Percentiles rank a stretch among this genome's conserved stretches.
Evolutionary conservation across 2,888 invertebrate species (phyloP).

Genomic region (Dicyrtoma fusca): DNA sequence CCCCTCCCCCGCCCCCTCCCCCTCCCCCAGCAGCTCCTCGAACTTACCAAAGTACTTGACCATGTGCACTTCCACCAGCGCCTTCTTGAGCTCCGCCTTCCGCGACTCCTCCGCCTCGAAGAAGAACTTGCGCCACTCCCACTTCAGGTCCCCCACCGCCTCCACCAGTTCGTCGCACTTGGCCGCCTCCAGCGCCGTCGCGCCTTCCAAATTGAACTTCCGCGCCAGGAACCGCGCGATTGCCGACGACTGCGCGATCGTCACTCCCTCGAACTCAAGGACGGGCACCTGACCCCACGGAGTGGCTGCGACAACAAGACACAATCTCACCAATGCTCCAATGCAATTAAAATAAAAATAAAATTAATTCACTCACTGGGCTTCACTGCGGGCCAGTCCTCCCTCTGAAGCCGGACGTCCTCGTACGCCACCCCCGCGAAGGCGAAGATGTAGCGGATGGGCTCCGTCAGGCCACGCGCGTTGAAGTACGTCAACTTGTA

Average conservation of each 20-base stretch:
- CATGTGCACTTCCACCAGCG: conserved; percentile 9
- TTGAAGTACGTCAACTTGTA: conserved; percentile 41
- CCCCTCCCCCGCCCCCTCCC: conserved; percentile 18
- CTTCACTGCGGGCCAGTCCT: conserved; percentile 39
- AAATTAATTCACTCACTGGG: conserved; percentile 20
- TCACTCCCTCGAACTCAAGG: conserved; percentile 49
- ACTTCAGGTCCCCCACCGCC: conserved; percentile 35
- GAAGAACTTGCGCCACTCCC: conserved; percentile 25
- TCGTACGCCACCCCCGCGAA: conserved; percentile 43
- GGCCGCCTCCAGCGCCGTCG: conserved; percentile 47
- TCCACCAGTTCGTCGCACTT: conserved; percentile 43
- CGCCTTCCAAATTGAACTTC: conserved; percentile 48
- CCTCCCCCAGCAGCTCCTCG: conserved; percentile 27
- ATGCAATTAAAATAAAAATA: background rate
- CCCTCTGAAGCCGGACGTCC: conserved; percentile 40
- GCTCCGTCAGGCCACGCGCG: conserved; percentile 30
- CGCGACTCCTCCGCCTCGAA: conserved; percentile 18
- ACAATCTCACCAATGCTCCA: too few species aligned
- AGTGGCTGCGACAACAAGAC: conserved; percentile 36
- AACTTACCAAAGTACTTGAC: conserved; percentile 41
- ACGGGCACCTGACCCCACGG: conserved; percentile 56
- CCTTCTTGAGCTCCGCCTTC: conserved; percentile 30
- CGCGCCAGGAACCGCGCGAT: conserved; percentile 56
- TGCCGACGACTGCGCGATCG: conserved; percentile 54
- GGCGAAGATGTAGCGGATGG: conserved; percentile 40